These are phyloP conservation scores for Ridgeia piscesae DNA, from an alignment of 1,140 invertebrate species.

Conservation along the genomic window DNA sequence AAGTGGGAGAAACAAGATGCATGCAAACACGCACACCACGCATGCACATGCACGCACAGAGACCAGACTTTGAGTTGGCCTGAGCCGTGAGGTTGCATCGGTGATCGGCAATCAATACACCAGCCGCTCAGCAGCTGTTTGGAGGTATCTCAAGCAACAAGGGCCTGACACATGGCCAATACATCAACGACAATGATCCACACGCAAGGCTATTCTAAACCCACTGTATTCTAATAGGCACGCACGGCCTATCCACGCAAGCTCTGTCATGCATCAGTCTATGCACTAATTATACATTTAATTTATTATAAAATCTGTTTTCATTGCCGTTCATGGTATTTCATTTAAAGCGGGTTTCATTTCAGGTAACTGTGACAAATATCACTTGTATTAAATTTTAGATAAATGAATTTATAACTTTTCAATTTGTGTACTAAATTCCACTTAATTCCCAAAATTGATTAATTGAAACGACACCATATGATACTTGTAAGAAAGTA, in stretches of 20 bases:
- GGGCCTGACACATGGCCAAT: background rate
- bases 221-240: background rate
- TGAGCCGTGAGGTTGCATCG: background rate
- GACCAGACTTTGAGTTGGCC: background rate
- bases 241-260: background rate
- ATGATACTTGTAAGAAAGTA: background rate
- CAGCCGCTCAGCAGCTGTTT: background rate
- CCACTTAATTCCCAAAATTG: background rate
- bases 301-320: background rate
- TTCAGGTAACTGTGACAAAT: background rate
- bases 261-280: background rate
- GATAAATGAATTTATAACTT: background rate
- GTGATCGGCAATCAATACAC: background rate
- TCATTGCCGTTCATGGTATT: background rate
- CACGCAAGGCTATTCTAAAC: no score
- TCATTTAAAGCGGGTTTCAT: background rate
- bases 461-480: background rate
- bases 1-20: background rate
- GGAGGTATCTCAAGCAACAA: background rate
- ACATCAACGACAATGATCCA: background rate
- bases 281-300: background rate
- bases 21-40: background rate
- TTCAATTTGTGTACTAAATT: background rate
- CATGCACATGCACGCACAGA: background rate
- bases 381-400: background rate